phyloP scores from a whole-genome alignment of 92 coral and sea anemone genomes.

The Siderastrea radians region DNA sequence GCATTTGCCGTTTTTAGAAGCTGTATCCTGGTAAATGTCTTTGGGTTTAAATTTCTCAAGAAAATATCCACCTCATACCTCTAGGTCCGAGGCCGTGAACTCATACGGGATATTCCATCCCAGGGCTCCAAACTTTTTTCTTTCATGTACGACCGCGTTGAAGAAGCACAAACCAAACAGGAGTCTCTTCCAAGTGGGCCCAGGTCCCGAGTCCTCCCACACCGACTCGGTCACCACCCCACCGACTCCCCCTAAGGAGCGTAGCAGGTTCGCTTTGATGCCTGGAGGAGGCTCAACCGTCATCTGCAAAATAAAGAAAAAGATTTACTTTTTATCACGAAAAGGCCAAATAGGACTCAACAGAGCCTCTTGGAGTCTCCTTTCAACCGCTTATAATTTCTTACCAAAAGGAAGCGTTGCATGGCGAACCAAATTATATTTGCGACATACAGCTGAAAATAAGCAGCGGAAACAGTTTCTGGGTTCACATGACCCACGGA shows the following conservation, averaged over 20 bases:
- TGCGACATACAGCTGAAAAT: too few relatives aligned
- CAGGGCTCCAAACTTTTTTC: slow-evolving; percentile 92
- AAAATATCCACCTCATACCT: slow-evolving; percentile 57
- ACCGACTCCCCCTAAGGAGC: slow-evolving; percentile 93
- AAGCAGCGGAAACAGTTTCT: too few relatives aligned
- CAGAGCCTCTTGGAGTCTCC: too few relatives aligned
- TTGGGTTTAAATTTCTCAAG: too few relatives aligned
- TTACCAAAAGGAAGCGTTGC: too few relatives aligned
- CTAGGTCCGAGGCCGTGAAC: slow-evolving; percentile 93
- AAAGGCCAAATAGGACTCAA: too few relatives aligned
- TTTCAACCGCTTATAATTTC: too few relatives aligned
- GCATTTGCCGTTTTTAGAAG: too few relatives aligned
- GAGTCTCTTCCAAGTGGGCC: slow-evolving; percentile 94
- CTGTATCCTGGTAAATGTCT: too few relatives aligned
- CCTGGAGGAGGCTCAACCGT: slow-evolving; percentile 99
- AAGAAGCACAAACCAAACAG: slow-evolving; percentile 97
- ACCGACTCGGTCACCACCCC: slow-evolving; percentile 90
- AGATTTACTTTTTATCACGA: not conserved
- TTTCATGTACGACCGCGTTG: slow-evolving; percentile 95
- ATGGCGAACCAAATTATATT: too few relatives aligned
- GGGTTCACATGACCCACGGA: too few relatives aligned
- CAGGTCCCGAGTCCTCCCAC: slow-evolving; percentile 93
- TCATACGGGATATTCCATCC: slow-evolving; percentile 99
- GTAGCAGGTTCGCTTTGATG: slow-evolving; percentile 92
- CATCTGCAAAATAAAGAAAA: slow-evolving; percentile 67